Evolutionary conservation across 2,113 vertebrate species (phyloP).

Genomic region (mouse (Mus musculus)): GRCm39 chr4:98269001-98269500

Average conservation of each 20-base stretch:
- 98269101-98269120: not conserved
- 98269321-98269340: not conserved
- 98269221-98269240: not conserved
- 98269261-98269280: not conserved
- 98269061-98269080: not conserved
- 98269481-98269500: not conserved
- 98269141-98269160: not conserved
- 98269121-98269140: not conserved
- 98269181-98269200: not conserved
- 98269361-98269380: slow-evolving; percentile 28
- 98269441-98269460: slow-evolving; percentile 36
- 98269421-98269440: not conserved
- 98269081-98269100: too few relatives aligned
- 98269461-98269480: not conserved
- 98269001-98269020: slow-evolving; percentile 2
- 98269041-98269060: slow-evolving; percentile 36
- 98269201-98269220: slow-evolving; percentile 10
- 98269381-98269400: slow-evolving; percentile 34
- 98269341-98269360: slow-evolving; percentile 36
- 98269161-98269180: not conserved
- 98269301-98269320: slow-evolving; percentile 1
- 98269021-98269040: slow-evolving; percentile 14
- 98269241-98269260: slow-evolving; percentile 39
- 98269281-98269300: slow-evolving; percentile 8
- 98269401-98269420: slow-evolving; percentile 39